phyloP scores from a whole-genome alignment of 2,113 vertebrate genomes.

The Hiodon tergisus region DNA sequence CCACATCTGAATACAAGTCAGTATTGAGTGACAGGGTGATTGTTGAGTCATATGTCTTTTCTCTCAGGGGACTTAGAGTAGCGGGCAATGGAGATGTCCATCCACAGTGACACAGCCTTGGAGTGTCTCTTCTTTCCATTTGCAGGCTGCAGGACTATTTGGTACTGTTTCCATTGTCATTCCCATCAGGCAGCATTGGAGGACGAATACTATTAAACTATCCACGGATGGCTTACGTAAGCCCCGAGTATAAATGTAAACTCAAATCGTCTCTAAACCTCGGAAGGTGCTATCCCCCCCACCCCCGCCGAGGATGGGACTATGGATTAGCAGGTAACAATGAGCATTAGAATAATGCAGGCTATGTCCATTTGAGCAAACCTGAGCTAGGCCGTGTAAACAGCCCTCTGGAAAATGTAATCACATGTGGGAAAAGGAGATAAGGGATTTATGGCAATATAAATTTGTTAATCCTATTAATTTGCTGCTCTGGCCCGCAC shows the following conservation, averaged over 20 bases:
- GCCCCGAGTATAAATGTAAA: constrained; percentile 13
- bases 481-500: constrained; percentile 21
- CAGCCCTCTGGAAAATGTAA: constrained; percentile 31
- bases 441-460: constrained; percentile 32
- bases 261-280: constrained; percentile 22
- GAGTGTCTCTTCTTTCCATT: background rate
- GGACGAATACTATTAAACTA: background rate
- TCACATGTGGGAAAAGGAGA: constrained; percentile 31
- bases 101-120: background rate
- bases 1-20: constrained; percentile 25
- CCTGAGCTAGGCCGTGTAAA: constrained; percentile 23
- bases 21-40: constrained; percentile 31
- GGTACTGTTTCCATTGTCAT: too few relatives aligned
- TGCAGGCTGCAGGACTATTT: background rate
- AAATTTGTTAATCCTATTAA: constrained; percentile 35
- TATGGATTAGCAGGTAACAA: constrained; percentile 37
- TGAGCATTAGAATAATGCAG: constrained; percentile 34
- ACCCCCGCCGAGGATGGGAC: background rate
- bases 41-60: background rate
- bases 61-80: background rate
- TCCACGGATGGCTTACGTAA: constrained; percentile 1
- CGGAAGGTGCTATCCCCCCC: constrained; percentile 8
- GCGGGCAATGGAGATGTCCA: background rate
- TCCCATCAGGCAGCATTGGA: background rate
- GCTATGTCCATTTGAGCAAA: constrained; percentile 29